Conservation (phyloP, 2,888 invertebrate species). For the Mantis religiosa region DNA sequence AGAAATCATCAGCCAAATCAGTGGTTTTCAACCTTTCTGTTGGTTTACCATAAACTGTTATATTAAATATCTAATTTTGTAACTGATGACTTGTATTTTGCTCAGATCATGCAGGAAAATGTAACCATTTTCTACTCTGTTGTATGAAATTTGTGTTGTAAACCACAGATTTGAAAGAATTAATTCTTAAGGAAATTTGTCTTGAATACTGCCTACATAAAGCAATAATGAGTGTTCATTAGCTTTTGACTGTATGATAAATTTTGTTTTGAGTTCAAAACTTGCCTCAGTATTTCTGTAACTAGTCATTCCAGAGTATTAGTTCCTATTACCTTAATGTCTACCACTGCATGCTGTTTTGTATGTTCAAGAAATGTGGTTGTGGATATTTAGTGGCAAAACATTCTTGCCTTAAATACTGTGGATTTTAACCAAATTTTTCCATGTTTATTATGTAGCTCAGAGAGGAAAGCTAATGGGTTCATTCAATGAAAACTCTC, state of each 20-base stretch:
- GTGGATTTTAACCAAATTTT: neutral
- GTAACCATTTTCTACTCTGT: no score
- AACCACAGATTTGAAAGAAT: no score
- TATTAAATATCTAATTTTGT: no score
- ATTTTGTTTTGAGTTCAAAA: neutral
- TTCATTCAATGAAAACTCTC: no score
- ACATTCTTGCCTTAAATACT: neutral
- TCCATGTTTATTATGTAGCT: no score
- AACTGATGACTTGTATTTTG: no score
- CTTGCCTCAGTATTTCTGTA: neutral
- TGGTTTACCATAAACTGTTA: no score
- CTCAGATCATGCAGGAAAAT: no score
- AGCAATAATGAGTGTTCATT: neutral
- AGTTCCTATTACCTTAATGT: neutral
- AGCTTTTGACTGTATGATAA: neutral
- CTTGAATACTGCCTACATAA: neutral
- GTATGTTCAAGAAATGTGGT: neutral
- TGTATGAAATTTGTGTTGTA: no score
- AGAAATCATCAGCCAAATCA: no score
- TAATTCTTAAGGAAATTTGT: neutral
- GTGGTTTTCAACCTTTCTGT: no score
- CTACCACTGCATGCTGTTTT: neutral
- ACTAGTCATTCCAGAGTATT: neutral
- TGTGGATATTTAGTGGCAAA: neutral
- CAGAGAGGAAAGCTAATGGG: neutral